These are phyloP conservation scores for Luperina nickerlii DNA, from an alignment of 2,888 invertebrate genomes.

Conservation along the genomic window DNA sequence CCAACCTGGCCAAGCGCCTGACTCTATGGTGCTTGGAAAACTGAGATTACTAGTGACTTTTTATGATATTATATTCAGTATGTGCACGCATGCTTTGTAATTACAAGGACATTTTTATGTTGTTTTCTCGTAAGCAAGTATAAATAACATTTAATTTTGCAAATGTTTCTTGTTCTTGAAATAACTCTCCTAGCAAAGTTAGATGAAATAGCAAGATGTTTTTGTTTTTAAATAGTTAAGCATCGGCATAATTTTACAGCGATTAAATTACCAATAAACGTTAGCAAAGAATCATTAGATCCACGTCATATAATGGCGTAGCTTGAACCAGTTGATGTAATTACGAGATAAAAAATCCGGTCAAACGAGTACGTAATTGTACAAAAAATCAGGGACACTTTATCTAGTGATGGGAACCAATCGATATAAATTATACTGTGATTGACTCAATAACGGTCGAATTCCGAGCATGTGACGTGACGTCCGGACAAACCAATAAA, in stretches of 20 bases:
- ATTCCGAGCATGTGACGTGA: constrained; percentile 48
- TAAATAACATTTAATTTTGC: constrained; percentile 45
- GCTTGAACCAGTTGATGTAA: constrained; percentile 69
- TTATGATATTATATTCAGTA: constrained; percentile 61
- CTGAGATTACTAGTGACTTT: constrained; percentile 73
- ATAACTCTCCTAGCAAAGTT: background rate
- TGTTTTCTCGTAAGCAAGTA: constrained; percentile 46
- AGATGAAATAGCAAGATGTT: constrained; percentile 14
- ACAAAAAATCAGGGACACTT: constrained; percentile 70
- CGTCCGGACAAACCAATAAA: constrained; percentile 27
- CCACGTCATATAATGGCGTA: constrained; percentile 52
- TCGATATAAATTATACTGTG: constrained; percentile 64
- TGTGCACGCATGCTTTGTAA: constrained; percentile 47
- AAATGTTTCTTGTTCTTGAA: constrained; percentile 13
- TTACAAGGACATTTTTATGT: constrained; percentile 50
- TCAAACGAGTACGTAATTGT: constrained; percentile 64
- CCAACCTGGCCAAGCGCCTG: constrained; percentile 63
- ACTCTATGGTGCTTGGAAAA: constrained; percentile 64
- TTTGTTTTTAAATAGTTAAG: constrained; percentile 12
- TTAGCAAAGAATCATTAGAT: constrained; percentile 55
- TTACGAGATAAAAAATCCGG: constrained; percentile 68
- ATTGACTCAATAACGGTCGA: constrained; percentile 60
- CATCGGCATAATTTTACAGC: constrained; percentile 19
- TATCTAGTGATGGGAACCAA: constrained; percentile 69
- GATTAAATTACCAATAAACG: constrained; percentile 55